Percentiles rank a stretch among this genome's conserved stretches.
phyloP scores from a whole-genome alignment of 2,797 vertebrate genomes.

The Netta rufina region DNA sequence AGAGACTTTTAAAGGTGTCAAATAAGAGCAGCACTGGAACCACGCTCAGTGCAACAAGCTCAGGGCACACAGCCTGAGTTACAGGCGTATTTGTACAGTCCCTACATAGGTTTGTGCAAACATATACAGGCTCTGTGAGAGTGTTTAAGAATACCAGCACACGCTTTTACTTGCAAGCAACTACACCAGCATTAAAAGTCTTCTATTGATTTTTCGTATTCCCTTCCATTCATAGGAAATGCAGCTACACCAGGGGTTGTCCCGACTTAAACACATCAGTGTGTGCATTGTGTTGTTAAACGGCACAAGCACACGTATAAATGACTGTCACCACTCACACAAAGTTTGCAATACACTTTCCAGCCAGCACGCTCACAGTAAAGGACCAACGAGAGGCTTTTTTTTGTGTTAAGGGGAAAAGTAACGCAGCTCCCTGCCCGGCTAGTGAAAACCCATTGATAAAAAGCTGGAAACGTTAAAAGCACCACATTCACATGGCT shows the following conservation, averaged over 20 bases:
- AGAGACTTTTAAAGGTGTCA: not conserved
- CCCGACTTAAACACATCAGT: not conserved
- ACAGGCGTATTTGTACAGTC: not conserved
- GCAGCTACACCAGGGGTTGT: not conserved
- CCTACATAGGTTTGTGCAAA: not conserved
- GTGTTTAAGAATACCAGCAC: rapidly evolving
- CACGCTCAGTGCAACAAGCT: not conserved
- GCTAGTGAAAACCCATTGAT: not conserved
- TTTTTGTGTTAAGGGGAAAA: not conserved
- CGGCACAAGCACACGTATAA: not conserved
- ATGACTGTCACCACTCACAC: not conserved
- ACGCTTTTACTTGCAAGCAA: not conserved
- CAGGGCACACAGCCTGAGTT: not conserved
- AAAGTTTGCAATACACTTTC: not conserved
- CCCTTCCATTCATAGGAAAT: not conserved
- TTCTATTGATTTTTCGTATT: not conserved
- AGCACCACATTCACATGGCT: not conserved
- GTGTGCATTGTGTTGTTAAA: not conserved
- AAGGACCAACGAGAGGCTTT: not conserved
- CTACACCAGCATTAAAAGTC: not conserved
- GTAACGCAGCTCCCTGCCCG: not conserved
- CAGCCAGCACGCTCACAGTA: not conserved
- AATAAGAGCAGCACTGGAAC: not conserved
- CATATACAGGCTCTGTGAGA: not conserved
- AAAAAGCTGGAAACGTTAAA: not conserved